A percentile compares a stretch with the other conserved stretches of the same genome.
Evolutionary conservation across 2,113 vertebrate species (phyloP).

Genomic region (Apaloderma vittatum): DNA sequence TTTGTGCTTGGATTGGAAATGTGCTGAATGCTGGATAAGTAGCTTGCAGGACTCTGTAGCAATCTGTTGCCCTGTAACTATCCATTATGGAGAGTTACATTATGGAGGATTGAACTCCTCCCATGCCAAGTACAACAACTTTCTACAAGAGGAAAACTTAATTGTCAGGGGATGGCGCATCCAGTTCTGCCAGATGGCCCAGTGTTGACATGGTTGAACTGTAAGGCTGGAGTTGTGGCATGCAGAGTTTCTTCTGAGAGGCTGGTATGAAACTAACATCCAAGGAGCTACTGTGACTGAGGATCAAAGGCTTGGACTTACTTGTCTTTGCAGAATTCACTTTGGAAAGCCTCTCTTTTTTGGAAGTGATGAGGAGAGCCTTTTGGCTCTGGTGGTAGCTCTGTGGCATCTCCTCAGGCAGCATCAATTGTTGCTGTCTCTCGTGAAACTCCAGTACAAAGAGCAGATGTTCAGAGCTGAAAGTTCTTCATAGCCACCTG

Average conservation of each 20-base stretch:
- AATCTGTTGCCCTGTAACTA: neutral
- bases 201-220: neutral
- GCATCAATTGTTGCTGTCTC: neutral
- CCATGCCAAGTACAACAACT: neutral
- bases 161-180: neutral
- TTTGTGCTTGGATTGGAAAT: neutral
- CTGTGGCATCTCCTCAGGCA: neutral
- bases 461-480: neutral
- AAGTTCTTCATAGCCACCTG: neutral
- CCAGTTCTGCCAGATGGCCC: neutral
- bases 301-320: neutral
- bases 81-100: neutral
- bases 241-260: neutral
- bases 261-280: neutral
- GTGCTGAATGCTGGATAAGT: neutral
- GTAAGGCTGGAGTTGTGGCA: neutral
- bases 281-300: neutral
- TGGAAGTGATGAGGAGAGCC: neutral
- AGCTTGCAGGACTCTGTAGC: neutral
- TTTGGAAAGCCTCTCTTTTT: neutral
- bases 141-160: constrained; percentile 4
- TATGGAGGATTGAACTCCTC: neutral
- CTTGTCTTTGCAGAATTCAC: neutral
- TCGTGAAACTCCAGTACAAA: neutral
- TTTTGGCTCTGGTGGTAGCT: neutral